phyloP scores from a whole-genome alignment of 2,888 invertebrate genomes.

The Coelopa pilipes region DNA sequence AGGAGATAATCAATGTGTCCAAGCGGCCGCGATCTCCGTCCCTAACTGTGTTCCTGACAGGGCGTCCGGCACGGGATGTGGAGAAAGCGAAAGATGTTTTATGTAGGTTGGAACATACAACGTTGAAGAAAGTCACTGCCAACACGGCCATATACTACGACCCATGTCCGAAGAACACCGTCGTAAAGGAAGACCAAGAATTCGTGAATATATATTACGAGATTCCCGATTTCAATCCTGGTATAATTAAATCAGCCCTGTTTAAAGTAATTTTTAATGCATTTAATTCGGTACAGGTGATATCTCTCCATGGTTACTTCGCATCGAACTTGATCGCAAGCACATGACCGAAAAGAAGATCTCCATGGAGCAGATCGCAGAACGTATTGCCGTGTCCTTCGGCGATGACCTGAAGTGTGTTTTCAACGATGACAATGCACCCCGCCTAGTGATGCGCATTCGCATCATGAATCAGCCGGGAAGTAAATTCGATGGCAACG shows the following conservation, averaged over 20 bases:
- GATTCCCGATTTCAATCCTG: conserved; percentile 97
- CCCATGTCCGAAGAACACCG: conserved; percentile 95
- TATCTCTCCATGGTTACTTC: conserved; percentile 94
- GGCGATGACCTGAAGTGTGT: conserved; percentile 98
- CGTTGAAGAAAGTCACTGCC: conserved; percentile 90
- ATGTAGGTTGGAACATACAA: conserved; percentile 95
- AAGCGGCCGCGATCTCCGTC: conserved; percentile 98
- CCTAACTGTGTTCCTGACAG: conserved; percentile 92
- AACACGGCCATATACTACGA: conserved; percentile 99
- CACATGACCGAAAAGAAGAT: conserved; percentile 97
- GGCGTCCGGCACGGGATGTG: conserved; percentile 93
- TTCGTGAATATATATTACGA: conserved; percentile 98
- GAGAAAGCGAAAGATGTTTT: conserved; percentile 98
- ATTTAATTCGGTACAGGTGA: conserved; percentile 67
- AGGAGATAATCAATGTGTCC: conserved; percentile 95
- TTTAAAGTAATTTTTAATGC: background rate
- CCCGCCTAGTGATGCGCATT: conserved; percentile 92
- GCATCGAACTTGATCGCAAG: conserved; percentile 95
- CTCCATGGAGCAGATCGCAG: conserved; percentile 98
- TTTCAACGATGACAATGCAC: conserved; percentile 98
- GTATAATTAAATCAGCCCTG: conserved; percentile 55
- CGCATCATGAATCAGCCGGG: conserved; percentile 86
- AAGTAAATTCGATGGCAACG: conserved; percentile 76
- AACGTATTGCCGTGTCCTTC: conserved; percentile 95
- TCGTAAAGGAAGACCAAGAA: conserved; percentile 96